A percentile compares a stretch with the other conserved stretches of the same genome.
phyloP scores from a whole-genome alignment of 1,140 invertebrate genomes.

The Psilanteris sp. region DNA sequence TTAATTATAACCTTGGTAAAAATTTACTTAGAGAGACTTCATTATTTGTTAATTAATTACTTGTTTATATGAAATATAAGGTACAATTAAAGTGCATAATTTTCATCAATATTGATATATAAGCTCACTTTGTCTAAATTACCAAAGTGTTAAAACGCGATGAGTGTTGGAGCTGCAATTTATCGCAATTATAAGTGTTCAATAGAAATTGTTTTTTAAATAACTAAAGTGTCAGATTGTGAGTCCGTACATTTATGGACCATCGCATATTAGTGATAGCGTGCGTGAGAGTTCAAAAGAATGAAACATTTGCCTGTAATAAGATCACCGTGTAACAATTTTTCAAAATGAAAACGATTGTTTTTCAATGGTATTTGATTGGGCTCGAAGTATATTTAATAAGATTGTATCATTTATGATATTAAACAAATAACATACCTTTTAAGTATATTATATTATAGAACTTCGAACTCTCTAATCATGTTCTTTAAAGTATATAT shows the following conservation, averaged over 20 bases:
- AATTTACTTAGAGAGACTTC: too few relatives aligned
- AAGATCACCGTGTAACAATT: conserved; percentile 59
- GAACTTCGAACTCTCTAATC: conserved; percentile 59
- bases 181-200: conserved; percentile 31
- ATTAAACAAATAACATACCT: conserved; percentile 61
- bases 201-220: conserved; percentile 43
- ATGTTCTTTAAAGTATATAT: conserved; percentile 64
- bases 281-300: conserved; percentile 38
- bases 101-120: conserved; percentile 5
- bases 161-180: conserved; percentile 24
- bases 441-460: conserved; percentile 58
- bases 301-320: conserved; percentile 42
- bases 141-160: conserved; percentile 44
- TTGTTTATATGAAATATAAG: background rate
- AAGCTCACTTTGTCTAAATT: conserved; percentile 23
- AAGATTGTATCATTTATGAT: conserved; percentile 60
- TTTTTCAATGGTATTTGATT: conserved; percentile 51
- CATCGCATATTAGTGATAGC: conserved; percentile 28
- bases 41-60: conserved; percentile 4
- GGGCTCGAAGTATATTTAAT: conserved; percentile 60
- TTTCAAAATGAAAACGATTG: conserved; percentile 61
- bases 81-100: conserved; percentile 9
- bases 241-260: conserved; percentile 32
- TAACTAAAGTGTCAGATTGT: conserved; percentile 13
- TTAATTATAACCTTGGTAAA: too few relatives aligned